Conservation (phyloP, 2,113 vertebrate genomes). For the Lasiurus borealis region DNA sequence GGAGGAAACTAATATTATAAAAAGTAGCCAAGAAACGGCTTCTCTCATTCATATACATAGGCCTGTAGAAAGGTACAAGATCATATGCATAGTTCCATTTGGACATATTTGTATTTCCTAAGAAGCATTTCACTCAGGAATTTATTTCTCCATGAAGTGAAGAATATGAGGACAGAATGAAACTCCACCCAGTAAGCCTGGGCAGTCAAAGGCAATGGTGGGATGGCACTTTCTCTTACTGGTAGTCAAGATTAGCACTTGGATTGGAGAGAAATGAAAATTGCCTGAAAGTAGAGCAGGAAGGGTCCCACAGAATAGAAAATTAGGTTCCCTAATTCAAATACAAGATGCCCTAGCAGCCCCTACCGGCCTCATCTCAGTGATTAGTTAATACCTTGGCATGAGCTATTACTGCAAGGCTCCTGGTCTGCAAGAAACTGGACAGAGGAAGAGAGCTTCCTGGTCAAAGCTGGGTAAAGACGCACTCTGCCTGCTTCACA, state of each 20-base stretch:
- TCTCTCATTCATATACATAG: neutral
- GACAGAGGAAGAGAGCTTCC: neutral
- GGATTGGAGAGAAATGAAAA: neutral
- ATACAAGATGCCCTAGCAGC: neutral
- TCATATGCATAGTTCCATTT: neutral
- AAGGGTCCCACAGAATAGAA: neutral
- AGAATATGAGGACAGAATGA: neutral
- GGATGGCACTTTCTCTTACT: neutral
- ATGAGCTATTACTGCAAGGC: neutral
- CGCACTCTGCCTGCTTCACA: neutral
- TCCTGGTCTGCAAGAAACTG: neutral
- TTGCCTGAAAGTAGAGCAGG: neutral
- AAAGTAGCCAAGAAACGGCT: neutral
- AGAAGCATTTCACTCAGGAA: neutral
- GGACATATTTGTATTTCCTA: neutral
- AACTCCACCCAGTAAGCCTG: neutral
- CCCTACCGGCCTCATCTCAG: neutral
- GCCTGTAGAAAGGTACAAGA: neutral
- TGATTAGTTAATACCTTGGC: neutral
- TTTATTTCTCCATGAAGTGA: slow-evolving; percentile 9
- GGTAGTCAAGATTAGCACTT: neutral
- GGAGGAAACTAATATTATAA: neutral
- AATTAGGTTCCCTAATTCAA: neutral
- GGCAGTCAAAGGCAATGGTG: neutral
- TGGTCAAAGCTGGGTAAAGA: neutral